Evolutionary conservation across 2,888 invertebrate species (phyloP), one percentile per base, ranked within the genome.

Genomic region (Stramonita haemastoma): DNA sequence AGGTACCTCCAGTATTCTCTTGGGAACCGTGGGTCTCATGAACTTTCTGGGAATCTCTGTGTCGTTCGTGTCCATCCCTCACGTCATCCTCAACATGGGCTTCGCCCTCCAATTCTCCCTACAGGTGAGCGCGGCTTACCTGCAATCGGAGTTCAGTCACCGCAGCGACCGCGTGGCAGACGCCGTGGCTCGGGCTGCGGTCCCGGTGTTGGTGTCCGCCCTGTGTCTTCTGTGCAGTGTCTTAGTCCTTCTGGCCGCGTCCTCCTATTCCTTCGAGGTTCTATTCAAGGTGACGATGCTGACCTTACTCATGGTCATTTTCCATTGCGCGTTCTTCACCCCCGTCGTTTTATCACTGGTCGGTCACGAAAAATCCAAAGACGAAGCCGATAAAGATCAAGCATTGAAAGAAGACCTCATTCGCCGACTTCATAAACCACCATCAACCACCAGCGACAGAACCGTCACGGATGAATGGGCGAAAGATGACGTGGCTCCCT

Each of bases 1-100:
- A 11, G 93, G 92, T 91, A 94, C 95, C 19, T 91, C 94, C 29
- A 87, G 92, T 0, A 93, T 94, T n/a, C 91, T 94, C 89, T 86
- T 91, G 0, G 94, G 94, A 19, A 90, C 94, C 32, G 91, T 94
- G 85, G 95, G 95, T 11, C 94, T 93, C 89, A 92, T 94, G 93
- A 83, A 92, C 70, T 90, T 92, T 86, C 93, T 94, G 93, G 93
- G 90, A 83, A 89, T 95, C 11, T 92, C 92, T 0, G 90, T 95
- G 26, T 94, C 94, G 89, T 93, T 93, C n/a, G 91, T 95, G 22
- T 95, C 94, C 34, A 94, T 94, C 93, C 93, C 94, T 15, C 94
- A 94, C 89, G 87, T 95, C 8, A 92, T 95, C 32, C 93, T 95
- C 92, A 93, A 93, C 66, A 93, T 94, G 6, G 95, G 94, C 0